Evolutionary conservation across 2,113 vertebrate species (phyloP).

Genomic region (Microtus oregoni): DNA sequence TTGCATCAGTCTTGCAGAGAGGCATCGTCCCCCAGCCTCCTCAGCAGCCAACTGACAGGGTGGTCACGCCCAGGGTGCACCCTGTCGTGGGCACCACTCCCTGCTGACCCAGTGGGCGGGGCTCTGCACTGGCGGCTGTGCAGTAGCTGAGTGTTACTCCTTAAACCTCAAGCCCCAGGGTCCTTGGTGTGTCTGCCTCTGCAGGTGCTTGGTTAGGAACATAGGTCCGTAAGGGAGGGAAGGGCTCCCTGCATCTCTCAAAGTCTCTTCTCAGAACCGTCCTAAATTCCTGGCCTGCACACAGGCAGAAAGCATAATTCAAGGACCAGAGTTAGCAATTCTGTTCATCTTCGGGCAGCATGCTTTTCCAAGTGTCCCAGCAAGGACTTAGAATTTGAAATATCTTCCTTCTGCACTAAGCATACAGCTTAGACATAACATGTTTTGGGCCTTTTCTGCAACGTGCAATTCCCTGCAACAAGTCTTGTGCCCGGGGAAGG

Average conservation of each 20-base stretch:
- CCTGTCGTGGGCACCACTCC: background rate
- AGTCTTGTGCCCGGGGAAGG: background rate
- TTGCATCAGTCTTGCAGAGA: background rate
- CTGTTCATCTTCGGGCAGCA: slow-evolving; percentile 47
- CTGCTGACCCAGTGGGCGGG: background rate
- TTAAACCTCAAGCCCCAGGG: rapidly evolving
- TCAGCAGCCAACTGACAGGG: background rate
- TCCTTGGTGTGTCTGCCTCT: background rate
- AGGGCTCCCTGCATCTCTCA: rapidly evolving
- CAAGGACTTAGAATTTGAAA: background rate
- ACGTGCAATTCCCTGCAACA: background rate
- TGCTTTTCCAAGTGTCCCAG: slow-evolving; percentile 24
- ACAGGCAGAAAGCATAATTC: background rate
- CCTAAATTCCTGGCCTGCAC: background rate
- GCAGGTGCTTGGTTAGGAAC: background rate
- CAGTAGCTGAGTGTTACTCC: background rate
- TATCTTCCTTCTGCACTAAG: background rate
- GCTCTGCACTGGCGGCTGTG: rapidly evolving
- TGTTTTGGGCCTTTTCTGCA: background rate
- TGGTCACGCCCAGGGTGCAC: rapidly evolving
- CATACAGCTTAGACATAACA: background rate
- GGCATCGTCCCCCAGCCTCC: background rate
- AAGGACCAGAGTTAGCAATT: background rate
- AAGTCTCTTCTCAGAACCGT: background rate
- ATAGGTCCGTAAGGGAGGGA: background rate